phyloP scores from a whole-genome alignment of 2,797 vertebrate species.

The Trichosurus vulpecula region DNA sequence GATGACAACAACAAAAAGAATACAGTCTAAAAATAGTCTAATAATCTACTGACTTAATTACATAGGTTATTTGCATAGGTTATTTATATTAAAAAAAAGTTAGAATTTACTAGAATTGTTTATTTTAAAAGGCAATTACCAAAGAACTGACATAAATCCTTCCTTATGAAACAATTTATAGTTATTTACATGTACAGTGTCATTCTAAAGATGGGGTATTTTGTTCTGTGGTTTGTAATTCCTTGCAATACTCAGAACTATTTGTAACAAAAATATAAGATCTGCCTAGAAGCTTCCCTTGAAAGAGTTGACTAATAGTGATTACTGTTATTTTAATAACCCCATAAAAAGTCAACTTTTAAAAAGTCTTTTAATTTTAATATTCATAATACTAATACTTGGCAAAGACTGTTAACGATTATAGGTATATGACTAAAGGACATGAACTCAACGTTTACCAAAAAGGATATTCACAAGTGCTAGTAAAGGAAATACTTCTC shows the following conservation, averaged over 20 bases:
- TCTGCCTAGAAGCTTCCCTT: constrained; percentile 19
- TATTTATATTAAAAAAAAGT: constrained; percentile 50
- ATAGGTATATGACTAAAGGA: constrained; percentile 41
- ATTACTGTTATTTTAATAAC: neutral
- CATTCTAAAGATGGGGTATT: constrained; percentile 13
- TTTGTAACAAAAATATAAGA: constrained; percentile 5
- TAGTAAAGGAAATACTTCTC: constrained; percentile 28
- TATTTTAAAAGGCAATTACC: constrained; percentile 4
- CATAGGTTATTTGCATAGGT: constrained; percentile 39
- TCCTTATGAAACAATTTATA: constrained; percentile 36
- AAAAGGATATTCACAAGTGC: constrained; percentile 42
- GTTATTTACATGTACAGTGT: constrained; percentile 3
- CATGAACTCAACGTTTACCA: constrained; percentile 49
- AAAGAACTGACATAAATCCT: neutral
- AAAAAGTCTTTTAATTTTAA: constrained; percentile 37
- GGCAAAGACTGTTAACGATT: constrained; percentile 39
- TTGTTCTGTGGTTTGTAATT: constrained; percentile 47
- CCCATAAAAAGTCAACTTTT: neutral
- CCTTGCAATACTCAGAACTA: constrained; percentile 38
- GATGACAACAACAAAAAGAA: too few species aligned
- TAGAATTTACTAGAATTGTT: constrained; percentile 16
- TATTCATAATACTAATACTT: constrained; percentile 28
- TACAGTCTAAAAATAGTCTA: constrained; percentile 54
- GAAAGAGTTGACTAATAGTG: neutral
- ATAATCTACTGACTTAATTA: constrained; percentile 54